phyloP scores from a whole-genome alignment of 2,113 vertebrate species.

The Nyctereutes procyonoides region DNA sequence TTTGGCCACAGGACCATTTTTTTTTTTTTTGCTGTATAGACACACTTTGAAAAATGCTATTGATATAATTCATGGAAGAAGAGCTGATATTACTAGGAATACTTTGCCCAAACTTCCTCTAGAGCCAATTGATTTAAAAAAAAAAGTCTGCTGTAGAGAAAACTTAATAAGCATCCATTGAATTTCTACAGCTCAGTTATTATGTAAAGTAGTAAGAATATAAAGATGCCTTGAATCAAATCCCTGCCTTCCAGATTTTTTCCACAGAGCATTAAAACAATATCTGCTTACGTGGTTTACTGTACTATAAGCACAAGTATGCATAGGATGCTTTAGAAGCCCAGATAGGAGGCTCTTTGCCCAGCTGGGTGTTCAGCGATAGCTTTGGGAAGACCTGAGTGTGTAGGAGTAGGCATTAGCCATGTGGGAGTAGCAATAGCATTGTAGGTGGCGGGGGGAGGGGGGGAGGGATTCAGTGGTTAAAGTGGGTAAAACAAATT shows the following conservation, averaged over 20 bases:
- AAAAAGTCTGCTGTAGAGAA: background rate
- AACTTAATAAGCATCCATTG: background rate
- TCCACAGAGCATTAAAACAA: background rate
- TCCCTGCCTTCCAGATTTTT: background rate
- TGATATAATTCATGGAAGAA: slow-evolving; percentile 20
- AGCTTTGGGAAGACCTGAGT: background rate
- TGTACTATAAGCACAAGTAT: fast-evolving
- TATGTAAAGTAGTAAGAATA: background rate
- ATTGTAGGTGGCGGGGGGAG: background rate
- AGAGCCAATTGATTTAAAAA: background rate
- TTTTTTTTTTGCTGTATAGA: background rate
- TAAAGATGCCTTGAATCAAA: background rate
- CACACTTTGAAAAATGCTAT: slow-evolving; percentile 41
- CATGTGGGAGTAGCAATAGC: fast-evolving
- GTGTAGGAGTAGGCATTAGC: background rate
- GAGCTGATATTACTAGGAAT: slow-evolving; percentile 38
- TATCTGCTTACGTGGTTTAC: background rate
- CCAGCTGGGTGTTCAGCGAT: background rate
- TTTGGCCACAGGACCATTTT: background rate
- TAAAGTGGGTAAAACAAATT: background rate
- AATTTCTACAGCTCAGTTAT: background rate
- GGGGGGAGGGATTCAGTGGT: fast-evolving
- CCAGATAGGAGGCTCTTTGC: background rate
- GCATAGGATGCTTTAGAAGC: background rate
- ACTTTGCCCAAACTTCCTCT: background rate